Evolutionary conservation across 2,888 invertebrate genomes (phyloP), one percentile per base, ranked within the genome.

Genomic region (Papilio protenor): DNA sequence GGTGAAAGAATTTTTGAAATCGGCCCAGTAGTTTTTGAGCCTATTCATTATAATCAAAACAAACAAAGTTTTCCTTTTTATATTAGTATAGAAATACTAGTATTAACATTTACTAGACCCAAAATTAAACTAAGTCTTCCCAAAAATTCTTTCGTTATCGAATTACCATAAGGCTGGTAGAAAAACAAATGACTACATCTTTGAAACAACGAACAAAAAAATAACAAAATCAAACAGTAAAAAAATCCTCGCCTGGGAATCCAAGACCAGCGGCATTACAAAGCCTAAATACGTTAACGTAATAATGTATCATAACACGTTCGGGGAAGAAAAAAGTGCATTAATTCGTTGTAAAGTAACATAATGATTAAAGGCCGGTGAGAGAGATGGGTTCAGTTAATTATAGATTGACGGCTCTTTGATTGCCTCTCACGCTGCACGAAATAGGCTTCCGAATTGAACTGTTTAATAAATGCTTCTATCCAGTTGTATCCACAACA

Each of bases 391-490:
- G 83, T 87, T 85, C 84, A 83, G 85, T 83, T 84, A 87, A 86
- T 87, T 85, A 85, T 79, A 76, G 75, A 80, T 77, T 88, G 88
- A 90, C 89, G 85, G 78, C 81, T 85, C 86, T 87, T 86, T 87
- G 89, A 90, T 89, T 88, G 86, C 86, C 81, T 84, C 79, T 79
- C 78, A 73, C 71, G 75, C 23, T 55, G 61, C 47, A 61, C 61
- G 5, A 27, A 77, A 77, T 61, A 74, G 71, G 77, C 77, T 78
- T 27, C 77, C 77, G 79, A 79, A 74, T 77, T 61, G 45, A 64
- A 64, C n/a, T 57, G 18, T 64, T 12, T 45, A 21, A 21, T 61
- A 27, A 3, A 57, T 64, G 49, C 74, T 74, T 74, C 73, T n/a
- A n/a, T n/a, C n/a, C n/a, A n/a, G n/a, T n/a, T 74, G 73, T 18